Evolutionary conservation across 2,113 vertebrate genomes (phyloP).

Genomic region (Platycercus adscitus): DNA sequence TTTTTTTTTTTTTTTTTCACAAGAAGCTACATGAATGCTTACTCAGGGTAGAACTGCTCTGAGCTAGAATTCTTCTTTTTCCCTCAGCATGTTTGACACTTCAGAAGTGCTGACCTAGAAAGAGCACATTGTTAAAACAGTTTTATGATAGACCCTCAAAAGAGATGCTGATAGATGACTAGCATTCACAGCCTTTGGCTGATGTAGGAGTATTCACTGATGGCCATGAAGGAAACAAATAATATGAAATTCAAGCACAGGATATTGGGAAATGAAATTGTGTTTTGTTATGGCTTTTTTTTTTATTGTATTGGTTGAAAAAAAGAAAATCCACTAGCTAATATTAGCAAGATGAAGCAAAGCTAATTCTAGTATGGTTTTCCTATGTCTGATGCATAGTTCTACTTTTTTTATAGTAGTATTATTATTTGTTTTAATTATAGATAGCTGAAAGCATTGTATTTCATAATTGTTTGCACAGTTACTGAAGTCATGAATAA

Average conservation of each 20-base stretch:
- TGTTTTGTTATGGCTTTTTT: background rate
- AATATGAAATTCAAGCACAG: background rate
- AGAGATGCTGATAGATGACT: background rate
- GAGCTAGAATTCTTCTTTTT: background rate
- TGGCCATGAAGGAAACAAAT: background rate
- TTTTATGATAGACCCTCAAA: background rate
- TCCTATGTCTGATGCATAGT: background rate
- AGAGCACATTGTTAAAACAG: background rate
- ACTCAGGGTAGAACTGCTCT: background rate
- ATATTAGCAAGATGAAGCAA: background rate
- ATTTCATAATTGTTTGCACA: background rate
- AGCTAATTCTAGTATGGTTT: background rate
- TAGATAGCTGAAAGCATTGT: background rate
- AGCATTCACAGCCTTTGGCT: background rate
- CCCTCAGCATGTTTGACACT: background rate
- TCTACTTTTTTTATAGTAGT: background rate
- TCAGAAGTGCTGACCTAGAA: constrained; percentile 18
- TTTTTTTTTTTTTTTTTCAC: background rate
- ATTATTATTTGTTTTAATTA: background rate
- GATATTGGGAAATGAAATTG: background rate
- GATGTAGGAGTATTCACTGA: background rate
- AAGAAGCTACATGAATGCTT: background rate
- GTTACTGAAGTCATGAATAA: background rate
- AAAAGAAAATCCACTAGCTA: background rate
- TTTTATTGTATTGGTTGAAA: background rate